A percentile compares a stretch with the other conserved stretches of the same genome.
phyloP scores from a whole-genome alignment of 2,113 vertebrate genomes.

The Mohoua ochrocephala region DNA sequence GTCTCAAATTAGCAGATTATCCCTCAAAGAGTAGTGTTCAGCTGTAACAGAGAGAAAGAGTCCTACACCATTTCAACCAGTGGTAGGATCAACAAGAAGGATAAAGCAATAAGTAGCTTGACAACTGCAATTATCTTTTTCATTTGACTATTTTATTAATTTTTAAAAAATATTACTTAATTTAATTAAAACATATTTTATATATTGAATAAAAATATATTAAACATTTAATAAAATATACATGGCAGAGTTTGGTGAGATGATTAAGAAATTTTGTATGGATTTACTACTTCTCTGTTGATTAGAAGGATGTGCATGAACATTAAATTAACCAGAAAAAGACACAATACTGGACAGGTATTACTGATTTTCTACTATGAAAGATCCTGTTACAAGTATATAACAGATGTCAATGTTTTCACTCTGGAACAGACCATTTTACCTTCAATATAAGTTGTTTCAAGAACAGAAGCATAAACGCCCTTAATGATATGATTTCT shows the following conservation, averaged over 20 bases:
- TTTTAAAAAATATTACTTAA: neutral
- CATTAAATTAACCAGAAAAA: neutral
- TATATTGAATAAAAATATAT: neutral
- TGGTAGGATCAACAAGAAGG: neutral
- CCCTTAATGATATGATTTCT: slow-evolving; percentile 91
- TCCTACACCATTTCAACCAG: neutral
- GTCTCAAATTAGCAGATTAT: neutral
- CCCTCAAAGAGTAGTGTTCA: neutral
- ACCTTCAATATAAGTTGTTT: slow-evolving; percentile 98
- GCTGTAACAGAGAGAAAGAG: neutral
- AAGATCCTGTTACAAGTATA: neutral
- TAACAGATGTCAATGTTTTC: neutral
- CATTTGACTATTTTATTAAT: neutral
- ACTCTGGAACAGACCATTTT: slow-evolving; percentile 17
- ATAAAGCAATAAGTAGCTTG: neutral
- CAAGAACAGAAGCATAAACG: slow-evolving; percentile 96
- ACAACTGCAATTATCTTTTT: neutral
- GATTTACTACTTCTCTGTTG: neutral
- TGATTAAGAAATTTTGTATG: neutral
- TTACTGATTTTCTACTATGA: neutral
- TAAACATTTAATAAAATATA: neutral
- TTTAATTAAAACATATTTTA: neutral
- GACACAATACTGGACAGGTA: neutral
- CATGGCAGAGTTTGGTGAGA: neutral
- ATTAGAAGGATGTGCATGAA: neutral